A percentile compares a stretch with the other conserved stretches of the same genome.
Conservation (phyloP, 2,888 invertebrate genomes). For the Halocaridina rubra region DNA sequence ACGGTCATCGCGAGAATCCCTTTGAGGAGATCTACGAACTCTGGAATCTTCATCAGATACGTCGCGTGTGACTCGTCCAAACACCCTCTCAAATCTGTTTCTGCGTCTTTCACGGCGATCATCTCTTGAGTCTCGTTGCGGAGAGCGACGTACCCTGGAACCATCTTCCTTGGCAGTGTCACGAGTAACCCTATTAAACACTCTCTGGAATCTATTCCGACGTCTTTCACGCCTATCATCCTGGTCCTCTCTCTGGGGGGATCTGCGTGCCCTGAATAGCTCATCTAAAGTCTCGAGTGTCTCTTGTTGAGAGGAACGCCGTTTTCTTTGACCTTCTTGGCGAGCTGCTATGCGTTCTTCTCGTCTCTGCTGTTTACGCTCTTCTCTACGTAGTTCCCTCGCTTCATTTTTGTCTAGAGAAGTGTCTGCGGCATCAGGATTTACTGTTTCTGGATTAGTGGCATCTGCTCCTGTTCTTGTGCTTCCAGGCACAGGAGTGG, state of each 20-base stretch:
- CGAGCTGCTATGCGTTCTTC: not conserved
- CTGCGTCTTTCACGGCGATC: not conserved
- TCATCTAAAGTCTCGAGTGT: too few species aligned
- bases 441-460: not conserved
- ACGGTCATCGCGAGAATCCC: not conserved
- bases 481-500: not conserved
- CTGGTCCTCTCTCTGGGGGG: not conserved
- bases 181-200: not conserved
- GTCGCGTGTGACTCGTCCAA: not conserved
- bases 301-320: not conserved
- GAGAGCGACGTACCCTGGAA: not conserved
- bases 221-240: conserved; percentile 24
- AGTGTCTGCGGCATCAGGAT: not conserved
- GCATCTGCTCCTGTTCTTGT: not conserved
- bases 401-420: not conserved
- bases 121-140: not conserved
- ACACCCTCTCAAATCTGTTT: not conserved
- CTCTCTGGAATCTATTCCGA: not conserved
- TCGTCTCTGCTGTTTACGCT: not conserved
- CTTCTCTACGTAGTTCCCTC: not conserved
- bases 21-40: too few species aligned
- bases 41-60: too few species aligned
- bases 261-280: not conserved
- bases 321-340: not conserved
- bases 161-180: not conserved